phyloP scores from a whole-genome alignment of 1,140 invertebrate species.

The Pseudomyrmex dendroicus region DNA sequence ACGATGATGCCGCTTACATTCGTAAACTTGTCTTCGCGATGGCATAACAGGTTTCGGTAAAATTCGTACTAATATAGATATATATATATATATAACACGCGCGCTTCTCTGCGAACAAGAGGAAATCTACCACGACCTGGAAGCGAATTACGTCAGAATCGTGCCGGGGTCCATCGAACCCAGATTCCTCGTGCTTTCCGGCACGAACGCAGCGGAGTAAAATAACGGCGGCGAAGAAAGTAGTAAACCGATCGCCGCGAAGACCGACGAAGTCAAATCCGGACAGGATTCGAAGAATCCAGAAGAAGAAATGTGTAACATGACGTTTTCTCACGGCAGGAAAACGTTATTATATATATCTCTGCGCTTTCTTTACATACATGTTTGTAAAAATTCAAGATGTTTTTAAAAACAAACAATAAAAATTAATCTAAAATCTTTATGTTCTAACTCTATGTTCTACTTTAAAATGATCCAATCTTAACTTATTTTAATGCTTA shows the following conservation, averaged over 20 bases:
- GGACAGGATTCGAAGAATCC: neutral
- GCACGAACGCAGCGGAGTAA: conserved; percentile 14
- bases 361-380: no score
- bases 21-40: conserved; percentile 73
- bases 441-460: no score
- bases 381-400: no score
- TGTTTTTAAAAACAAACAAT: no score
- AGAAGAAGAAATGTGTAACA: neutral
- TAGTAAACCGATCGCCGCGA: conserved; percentile 15
- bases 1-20: conserved; percentile 62
- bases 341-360: no score
- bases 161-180: conserved; percentile 73
- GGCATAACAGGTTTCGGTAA: conserved; percentile 74
- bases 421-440: no score
- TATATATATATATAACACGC: neutral
- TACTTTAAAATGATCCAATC: no score
- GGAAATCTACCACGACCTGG: conserved; percentile 72
- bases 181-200: conserved; percentile 67
- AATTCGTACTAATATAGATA: conserved; percentile 69
- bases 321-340: neutral
- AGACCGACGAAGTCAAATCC: neutral
- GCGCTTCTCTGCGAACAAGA: conserved; percentile 62
- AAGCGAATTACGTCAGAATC: conserved; percentile 75
- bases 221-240: conserved; percentile 45
- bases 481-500: no score